phyloP scores from a whole-genome alignment of 1,140 invertebrate species.

The Heterodera schachtii region DNA sequence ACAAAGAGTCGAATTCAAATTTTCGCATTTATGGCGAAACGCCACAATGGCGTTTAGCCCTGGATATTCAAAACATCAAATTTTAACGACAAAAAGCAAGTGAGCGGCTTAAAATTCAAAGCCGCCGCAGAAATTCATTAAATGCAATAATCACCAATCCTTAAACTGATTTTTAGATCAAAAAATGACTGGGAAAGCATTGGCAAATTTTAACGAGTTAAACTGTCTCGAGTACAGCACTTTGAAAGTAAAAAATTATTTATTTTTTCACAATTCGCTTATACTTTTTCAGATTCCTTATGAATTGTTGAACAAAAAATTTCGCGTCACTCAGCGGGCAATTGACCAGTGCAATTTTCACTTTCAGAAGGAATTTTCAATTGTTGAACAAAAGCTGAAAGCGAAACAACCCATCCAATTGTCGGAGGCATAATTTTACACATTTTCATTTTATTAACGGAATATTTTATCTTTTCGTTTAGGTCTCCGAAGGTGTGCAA shows the following conservation, averaged over 20 bases:
- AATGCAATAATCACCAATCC: no score
- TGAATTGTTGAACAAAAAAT: slow-evolving; percentile 95
- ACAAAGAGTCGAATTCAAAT: no score
- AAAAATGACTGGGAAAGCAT: slow-evolving; percentile 24
- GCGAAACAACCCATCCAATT: slow-evolving; percentile 38
- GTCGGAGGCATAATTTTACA: slow-evolving; percentile 36
- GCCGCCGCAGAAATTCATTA: no score
- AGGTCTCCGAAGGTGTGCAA: slow-evolving; percentile 35
- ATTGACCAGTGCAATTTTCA: slow-evolving; percentile 49
- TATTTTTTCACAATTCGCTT: slow-evolving; percentile 24
- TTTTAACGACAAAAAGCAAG: no score
- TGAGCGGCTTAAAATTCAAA: no score
- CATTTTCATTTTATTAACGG: not conserved
- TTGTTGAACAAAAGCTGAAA: slow-evolving; percentile 41
- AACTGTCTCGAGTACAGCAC: slow-evolving; percentile 39
- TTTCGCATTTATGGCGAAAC: no score
- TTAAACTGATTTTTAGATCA: no score
- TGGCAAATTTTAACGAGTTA: slow-evolving; percentile 33
- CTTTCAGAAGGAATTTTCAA: slow-evolving; percentile 44
- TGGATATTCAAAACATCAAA: no score
- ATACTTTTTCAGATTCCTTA: slow-evolving; percentile 77
- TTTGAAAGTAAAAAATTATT: slow-evolving; percentile 13
- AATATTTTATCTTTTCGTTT: slow-evolving; percentile 29
- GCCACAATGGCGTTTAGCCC: no score
- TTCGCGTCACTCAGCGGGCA: slow-evolving; percentile 75